A percentile compares a stretch with the other conserved stretches of the same genome.
phyloP scores from a whole-genome alignment of 2,113 vertebrate genomes.

The Chunga burmeisteri region DNA sequence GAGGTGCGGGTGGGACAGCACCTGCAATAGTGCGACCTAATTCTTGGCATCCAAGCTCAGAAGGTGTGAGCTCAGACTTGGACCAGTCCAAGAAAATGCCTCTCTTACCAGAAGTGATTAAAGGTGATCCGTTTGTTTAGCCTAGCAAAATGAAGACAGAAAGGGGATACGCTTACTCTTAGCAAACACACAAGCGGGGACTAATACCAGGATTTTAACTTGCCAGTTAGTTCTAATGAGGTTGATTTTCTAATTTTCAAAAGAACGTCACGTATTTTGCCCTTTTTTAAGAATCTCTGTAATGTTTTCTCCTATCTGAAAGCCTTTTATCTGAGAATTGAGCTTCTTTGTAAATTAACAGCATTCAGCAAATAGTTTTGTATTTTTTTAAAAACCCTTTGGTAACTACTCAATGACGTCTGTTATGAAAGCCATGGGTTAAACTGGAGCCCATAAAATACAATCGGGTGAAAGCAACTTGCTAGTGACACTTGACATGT shows the following conservation, averaged over 20 bases:
- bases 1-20: neutral
- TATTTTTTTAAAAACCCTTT: neutral
- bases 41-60: neutral
- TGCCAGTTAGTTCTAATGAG: neutral
- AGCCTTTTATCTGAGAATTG: neutral
- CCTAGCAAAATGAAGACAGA: neutral
- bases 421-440: neutral
- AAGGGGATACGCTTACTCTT: neutral
- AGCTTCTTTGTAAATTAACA: neutral
- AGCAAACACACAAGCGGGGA: neutral
- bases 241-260: neutral
- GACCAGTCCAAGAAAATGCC: neutral
- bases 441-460: neutral
- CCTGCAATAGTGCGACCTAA: neutral
- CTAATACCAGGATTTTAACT: neutral
- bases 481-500: neutral
- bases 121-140: neutral
- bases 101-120: neutral
- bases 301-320: neutral
- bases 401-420: neutral
- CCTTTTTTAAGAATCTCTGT: neutral
- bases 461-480: neutral
- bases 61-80: neutral
- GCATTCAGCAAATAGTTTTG: neutral
- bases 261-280: neutral